Evolutionary conservation across 2,888 invertebrate species (phyloP).

Genomic region (Athrips mouffetella): DNA sequence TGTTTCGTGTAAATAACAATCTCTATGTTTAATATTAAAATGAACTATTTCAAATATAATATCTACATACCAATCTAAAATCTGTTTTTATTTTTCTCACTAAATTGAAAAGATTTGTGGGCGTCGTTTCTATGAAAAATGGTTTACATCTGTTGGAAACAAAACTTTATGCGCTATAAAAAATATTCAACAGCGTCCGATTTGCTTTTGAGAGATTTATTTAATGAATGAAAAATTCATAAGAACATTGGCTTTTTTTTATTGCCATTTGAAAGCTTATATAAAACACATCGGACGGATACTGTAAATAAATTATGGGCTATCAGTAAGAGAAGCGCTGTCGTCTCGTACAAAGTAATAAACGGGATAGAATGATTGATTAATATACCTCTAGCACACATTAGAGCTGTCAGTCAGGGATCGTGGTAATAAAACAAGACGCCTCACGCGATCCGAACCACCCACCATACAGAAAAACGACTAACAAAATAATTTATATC

Average conservation of each 20-base stretch:
- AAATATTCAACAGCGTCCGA: background rate
- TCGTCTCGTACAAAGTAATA: slow-evolving; percentile 49
- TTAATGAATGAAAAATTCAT: background rate
- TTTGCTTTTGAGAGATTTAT: background rate
- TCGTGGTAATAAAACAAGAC: slow-evolving; percentile 56
- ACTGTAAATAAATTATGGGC: slow-evolving; percentile 47
- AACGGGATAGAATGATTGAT: slow-evolving; percentile 63
- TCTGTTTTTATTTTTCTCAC: slow-evolving; percentile 39
- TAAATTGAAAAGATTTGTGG: slow-evolving; percentile 19
- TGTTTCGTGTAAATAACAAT: slow-evolving; percentile 72
- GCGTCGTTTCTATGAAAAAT: slow-evolving; percentile 13
- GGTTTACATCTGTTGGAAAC: slow-evolving; percentile 14
- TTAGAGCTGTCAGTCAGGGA: slow-evolving; percentile 67
- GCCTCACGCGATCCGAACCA: slow-evolving; percentile 51
- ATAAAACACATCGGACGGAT: slow-evolving; percentile 34
- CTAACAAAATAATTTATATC: slow-evolving; percentile 65
- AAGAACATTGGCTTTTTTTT: slow-evolving; percentile 2
- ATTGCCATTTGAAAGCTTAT: slow-evolving; percentile 18
- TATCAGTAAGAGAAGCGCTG: slow-evolving; percentile 47
- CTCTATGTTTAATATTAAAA: slow-evolving; percentile 71
- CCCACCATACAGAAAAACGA: slow-evolving; percentile 54
- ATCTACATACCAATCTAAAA: slow-evolving; percentile 60
- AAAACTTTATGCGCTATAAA: slow-evolving; percentile 12
- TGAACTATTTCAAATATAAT: slow-evolving; percentile 74
- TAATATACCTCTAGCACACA: slow-evolving; percentile 62